Conservation (phyloP, 92 coral and sea anemone species). For the Actinostola sp. region DNA sequence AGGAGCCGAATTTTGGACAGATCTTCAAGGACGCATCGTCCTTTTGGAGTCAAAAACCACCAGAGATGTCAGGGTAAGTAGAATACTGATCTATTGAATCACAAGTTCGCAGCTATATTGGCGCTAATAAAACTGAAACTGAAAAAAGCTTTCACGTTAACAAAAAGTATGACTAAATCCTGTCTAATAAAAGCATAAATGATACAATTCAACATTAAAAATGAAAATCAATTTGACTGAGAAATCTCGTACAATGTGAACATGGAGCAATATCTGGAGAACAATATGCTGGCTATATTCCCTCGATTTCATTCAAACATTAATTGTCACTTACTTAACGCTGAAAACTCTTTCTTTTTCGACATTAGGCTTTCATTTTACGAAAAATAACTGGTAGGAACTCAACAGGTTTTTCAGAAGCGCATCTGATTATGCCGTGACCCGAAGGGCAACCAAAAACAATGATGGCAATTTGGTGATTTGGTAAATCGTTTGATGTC, state of each 20-base stretch:
- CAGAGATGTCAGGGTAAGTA: conserved; percentile 21
- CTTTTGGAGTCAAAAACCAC: conserved; percentile 38
- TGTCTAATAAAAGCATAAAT: too few relatives aligned
- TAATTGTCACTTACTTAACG: not conserved
- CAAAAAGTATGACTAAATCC: too few relatives aligned
- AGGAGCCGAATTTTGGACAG: conserved; percentile 31
- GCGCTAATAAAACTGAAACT: too few relatives aligned
- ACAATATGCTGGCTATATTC: not conserved
- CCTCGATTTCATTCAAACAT: not conserved
- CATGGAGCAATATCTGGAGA: conserved; percentile 12
- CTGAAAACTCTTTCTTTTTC: not conserved
- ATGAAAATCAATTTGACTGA: not conserved
- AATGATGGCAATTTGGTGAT: too few relatives aligned
- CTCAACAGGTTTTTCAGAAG: conserved; percentile 19
- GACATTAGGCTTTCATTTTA: not conserved
- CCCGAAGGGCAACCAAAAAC: conserved; percentile 17
- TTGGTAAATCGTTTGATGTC: too few relatives aligned
- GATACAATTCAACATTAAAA: not conserved
- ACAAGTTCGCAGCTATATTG: too few relatives aligned
- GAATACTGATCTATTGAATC: not conserved
- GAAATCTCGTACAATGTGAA: not conserved
- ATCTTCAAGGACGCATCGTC: conserved; percentile 39
- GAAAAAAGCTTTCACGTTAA: too few relatives aligned
- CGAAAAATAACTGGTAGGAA: not conserved
- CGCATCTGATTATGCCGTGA: conserved; percentile 9